Base-by-base conservation (phyloP, 2,113 vertebrate species). In the Phalacrocorax brasilianus region DNA sequence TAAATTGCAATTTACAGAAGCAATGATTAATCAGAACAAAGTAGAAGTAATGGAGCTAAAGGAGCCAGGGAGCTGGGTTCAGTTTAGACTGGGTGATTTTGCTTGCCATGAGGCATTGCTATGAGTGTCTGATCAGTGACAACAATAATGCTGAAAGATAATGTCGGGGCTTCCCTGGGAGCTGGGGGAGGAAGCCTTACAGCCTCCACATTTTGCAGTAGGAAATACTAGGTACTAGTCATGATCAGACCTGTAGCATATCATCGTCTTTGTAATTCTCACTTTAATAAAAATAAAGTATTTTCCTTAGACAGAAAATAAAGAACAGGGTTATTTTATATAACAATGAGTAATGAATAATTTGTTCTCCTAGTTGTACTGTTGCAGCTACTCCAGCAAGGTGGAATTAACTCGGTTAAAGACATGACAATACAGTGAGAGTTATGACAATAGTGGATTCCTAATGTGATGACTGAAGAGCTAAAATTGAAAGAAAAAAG, bases 151-250 rank as follows among this genome's bases (percentile, higher is more conserved):
- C 16, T 30, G 40, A 62, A 67, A 40, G 12, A 35, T 20, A 67
- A 23, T 5, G 14, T 13, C 13, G 22, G 10, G 5, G 13, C 24
- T 77, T 62, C 42, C 16, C 38, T 67, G 33, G 11, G 1, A 72
- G 17, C 1, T 0, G 11, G 1, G 2, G 14, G 1, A 47, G 33
- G 26, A 52, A 61, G 7, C 2, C 12, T 52, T 47, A 33, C 13
- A 82, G 20, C 7, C 28, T 44, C 11, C 16, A n/a, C 5, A 35
- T 78, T 75, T 59, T 71, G 4, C 3, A 3, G 2, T 4, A 75
- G 47, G 11, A 92, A 75, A 55, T 32, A 18, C 8, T 6, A 42
- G 10, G 11, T 38, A 13, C 10, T 23, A 45, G 47, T 33, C 26
- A 14, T 77, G 40, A 59, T 50, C 30, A 76, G 28, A 50, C 7